Evolutionary conservation across 1,140 invertebrate species (phyloP), one percentile per base, ranked within the genome.

Genomic region (Diuraphis noxia): DNA sequence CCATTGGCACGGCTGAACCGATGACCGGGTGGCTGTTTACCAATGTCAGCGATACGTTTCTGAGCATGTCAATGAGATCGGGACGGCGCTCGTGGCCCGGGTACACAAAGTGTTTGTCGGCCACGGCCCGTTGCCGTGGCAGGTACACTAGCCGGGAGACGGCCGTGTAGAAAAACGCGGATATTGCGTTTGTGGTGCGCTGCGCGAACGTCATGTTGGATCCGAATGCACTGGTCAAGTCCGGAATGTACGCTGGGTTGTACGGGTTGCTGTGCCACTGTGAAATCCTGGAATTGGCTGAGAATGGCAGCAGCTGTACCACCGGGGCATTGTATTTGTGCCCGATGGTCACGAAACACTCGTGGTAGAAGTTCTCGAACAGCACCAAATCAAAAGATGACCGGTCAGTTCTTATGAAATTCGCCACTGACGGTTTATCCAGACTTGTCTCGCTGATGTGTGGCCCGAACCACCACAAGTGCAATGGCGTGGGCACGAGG

Each of bases 11-110:
- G 0, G 95, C 93, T 7, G 94, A 93, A 19, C 88, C 88, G 23
- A 95, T 85, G 2, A 94, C 93, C 88, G 94, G 94, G 93, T 96
- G 95, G 30, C 94, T 94, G 93, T 96, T 96, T 0, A 94, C 93
- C 21, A 96, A 92, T 23, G 96, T 92, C 72, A 96, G 92, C 52
- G 92, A 92, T 8, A 93, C 92, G 46, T 93, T 92, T 0, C 79
- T 63, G 43, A 93, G 46, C 85, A 93, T 88, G 9, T 93, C 87
- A 17, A 40, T 25, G 25, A 93, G 86, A 9, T 82, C 36, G 10
- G 93, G 93, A 34, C 92, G 87, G n/a, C 25, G 77, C 41, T 93
- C 92, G 40, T 88, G 92, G 9, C 92, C 93, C n/a, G 82, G 89
- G 72, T 93, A 93, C 9, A 87, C 92, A 43, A 93, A 92, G 40